Percentiles rank a stretch among this genome's conserved stretches.
Conservation (phyloP, 2,113 vertebrate species). For the Garra rufa region DNA sequence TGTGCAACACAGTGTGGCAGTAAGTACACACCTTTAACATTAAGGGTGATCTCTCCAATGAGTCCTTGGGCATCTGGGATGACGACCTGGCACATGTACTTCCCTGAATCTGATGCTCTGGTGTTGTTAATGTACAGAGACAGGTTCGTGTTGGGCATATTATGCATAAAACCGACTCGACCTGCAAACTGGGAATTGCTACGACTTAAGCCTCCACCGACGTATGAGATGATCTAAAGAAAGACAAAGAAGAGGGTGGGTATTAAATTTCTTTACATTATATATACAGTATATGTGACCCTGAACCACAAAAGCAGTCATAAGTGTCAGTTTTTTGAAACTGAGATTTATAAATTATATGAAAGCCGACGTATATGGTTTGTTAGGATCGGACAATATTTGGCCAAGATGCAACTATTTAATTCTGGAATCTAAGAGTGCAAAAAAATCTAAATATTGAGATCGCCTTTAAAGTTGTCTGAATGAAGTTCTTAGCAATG, state of each 20-base stretch:
- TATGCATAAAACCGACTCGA: conserved; percentile 72
- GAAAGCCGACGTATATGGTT: no score
- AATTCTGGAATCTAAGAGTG: no score
- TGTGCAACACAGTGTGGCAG: not conserved
- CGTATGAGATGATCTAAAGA: conserved; percentile 80
- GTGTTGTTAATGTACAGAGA: conserved; percentile 84
- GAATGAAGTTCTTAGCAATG: no score
- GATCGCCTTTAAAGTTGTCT: no score
- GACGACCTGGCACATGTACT: conserved; percentile 81
- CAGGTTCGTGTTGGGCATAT: conserved; percentile 72
- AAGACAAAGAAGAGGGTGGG: not conserved
- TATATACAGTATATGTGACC: no score
- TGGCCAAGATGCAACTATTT: no score
- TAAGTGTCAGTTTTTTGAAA: no score
- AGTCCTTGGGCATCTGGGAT: fast-evolving
- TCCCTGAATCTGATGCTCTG: conserved; percentile 80
- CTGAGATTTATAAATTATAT: no score
- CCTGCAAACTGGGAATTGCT: conserved; percentile 59
- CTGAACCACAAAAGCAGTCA: no score
- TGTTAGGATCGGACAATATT: no score
- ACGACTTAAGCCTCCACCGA: conserved; percentile 39
- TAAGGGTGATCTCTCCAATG: conserved; percentile 69
- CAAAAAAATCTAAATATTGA: no score
- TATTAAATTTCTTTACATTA: no score
- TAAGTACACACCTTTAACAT: conserved; percentile 77